Evolutionary conservation across 1,140 invertebrate genomes (phyloP).

Genomic region (Macrosteles quadrilineatus): DNA sequence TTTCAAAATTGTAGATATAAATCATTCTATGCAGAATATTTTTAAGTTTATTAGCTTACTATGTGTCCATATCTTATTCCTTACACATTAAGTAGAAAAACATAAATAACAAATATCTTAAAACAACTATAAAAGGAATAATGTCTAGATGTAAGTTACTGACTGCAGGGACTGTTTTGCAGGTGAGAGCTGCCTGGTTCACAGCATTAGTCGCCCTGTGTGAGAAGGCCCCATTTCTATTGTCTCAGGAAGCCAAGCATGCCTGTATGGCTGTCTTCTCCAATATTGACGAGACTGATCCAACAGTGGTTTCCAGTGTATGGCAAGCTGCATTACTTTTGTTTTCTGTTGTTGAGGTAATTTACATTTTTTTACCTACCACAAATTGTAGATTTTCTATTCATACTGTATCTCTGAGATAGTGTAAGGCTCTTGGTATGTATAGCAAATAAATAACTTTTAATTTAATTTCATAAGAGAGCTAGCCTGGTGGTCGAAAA

Average conservation of each 20-base stretch:
- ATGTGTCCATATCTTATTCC: neutral
- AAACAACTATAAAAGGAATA: too few species aligned
- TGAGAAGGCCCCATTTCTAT: constrained; percentile 53
- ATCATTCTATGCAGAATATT: neutral
- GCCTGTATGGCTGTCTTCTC: constrained; percentile 62
- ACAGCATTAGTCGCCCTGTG: constrained; percentile 63
- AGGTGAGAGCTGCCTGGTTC: constrained; percentile 65
- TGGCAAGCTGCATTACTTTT: constrained; percentile 70
- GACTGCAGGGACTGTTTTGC: too few species aligned
- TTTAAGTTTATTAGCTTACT: neutral
- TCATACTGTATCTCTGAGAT: neutral
- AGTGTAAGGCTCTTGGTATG: neutral
- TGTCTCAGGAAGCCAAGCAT: constrained; percentile 57
- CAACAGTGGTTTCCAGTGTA: constrained; percentile 61
- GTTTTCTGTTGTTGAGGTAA: constrained; percentile 61
- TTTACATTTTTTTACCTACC: constrained; percentile 37
- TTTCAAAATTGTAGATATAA: neutral
- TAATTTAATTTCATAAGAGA: neutral
- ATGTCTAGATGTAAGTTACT: too few species aligned
- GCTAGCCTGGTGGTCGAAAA: too few species aligned
- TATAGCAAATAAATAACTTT: neutral
- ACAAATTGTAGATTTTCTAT: constrained; percentile 12
- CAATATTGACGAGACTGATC: constrained; percentile 71
- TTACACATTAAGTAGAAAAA: neutral
- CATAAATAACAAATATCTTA: too few species aligned